These are phyloP conservation scores for Drosophila rellima DNA, from an alignment of 2,888 invertebrate species.

Conservation along the genomic window DNA sequence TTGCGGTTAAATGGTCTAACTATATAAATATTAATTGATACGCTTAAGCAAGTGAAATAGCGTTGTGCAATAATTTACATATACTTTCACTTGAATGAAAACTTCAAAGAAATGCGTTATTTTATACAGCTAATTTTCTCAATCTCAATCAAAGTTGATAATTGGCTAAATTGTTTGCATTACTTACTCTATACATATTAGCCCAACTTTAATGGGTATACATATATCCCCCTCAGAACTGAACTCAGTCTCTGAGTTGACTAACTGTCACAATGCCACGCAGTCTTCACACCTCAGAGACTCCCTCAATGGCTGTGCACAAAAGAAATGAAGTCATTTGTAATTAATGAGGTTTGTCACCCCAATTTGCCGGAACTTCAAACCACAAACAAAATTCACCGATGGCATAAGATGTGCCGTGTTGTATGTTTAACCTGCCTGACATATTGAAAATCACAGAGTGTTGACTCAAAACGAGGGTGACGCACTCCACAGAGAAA, in stretches of 20 bases:
- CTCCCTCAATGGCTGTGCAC: slow-evolving; percentile 43
- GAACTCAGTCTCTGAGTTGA: slow-evolving; percentile 13
- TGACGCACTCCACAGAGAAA: slow-evolving; percentile 28
- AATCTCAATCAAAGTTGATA: slow-evolving; percentile 10
- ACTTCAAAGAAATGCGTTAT: too few relatives aligned
- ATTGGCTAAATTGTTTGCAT: slow-evolving; percentile 23
- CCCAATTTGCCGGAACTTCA: slow-evolving; percentile 78
- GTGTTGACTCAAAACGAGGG: slow-evolving; percentile 41
- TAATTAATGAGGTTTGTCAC: slow-evolving; percentile 82
- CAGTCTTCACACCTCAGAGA: slow-evolving; percentile 62
- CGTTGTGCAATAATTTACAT: too few relatives aligned
- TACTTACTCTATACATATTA: slow-evolving; percentile 5
- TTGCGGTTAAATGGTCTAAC: neutral
- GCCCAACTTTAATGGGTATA: slow-evolving; percentile 26
- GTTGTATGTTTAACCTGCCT: slow-evolving; percentile 53
- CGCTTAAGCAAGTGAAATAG: neutral
- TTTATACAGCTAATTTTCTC: neutral
- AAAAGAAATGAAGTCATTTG: slow-evolving; percentile 80
- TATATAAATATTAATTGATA: slow-evolving; percentile 8
- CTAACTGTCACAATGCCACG: slow-evolving; percentile 31
- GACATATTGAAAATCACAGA: slow-evolving; percentile 71
- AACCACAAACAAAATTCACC: slow-evolving; percentile 30
- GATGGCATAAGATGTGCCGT: slow-evolving; percentile 33
- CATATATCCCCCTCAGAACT: neutral
- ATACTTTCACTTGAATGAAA: too few relatives aligned